Base-by-base conservation (phyloP, 2,113 vertebrate genomes). In the Aegotheles bennettii region DNA sequence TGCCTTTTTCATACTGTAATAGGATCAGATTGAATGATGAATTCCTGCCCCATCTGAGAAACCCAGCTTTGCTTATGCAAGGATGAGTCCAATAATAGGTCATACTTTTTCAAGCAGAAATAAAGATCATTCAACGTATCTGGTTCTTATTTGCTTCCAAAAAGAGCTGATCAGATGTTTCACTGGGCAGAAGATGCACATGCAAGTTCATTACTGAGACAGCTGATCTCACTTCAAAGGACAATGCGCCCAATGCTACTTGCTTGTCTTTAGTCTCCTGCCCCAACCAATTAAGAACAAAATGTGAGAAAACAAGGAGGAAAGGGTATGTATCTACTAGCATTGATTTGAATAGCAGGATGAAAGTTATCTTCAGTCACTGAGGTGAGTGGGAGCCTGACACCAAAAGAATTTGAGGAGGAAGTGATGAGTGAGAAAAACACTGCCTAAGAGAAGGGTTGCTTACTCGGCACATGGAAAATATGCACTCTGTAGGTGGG, bases 351-450 rank as follows among this genome's bases (percentile, higher is more conserved):
- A 94, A 94, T 91, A 94, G 81, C 61, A 93, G 82, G 63, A 87
- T 95, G 96, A 95, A 94, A 89, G 59, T 83, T 97, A 93, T 95
- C 96, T 95, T 94, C 95, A 95, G 89, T 84, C 81, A 61, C 75
- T 91, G 69, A 85, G 87, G 82, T 94, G 91, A 89, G 94, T 95
- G 91, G 89, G 93, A 97, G 56, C 87, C 81, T 96, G 84, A 95
- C 84, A 95, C 61, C 31, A 13, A 94, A 96, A 87, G 69, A 96
- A 95, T 95, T 89, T 95, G 94, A 93, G 93, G 96, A 95, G 95
- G 94, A 96, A 95, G 95, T 95, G 95, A 91, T 95, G 93, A 97
- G 89, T 97, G 94, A 96, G 89, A 95, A 92, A 94, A 91, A 90
- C 84, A 87, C 89, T 91, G 91, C 91, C 59, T 85, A 33, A 93